phyloP scores from a whole-genome alignment of 1,140 invertebrate species.

The Drosophila orosa region DNA sequence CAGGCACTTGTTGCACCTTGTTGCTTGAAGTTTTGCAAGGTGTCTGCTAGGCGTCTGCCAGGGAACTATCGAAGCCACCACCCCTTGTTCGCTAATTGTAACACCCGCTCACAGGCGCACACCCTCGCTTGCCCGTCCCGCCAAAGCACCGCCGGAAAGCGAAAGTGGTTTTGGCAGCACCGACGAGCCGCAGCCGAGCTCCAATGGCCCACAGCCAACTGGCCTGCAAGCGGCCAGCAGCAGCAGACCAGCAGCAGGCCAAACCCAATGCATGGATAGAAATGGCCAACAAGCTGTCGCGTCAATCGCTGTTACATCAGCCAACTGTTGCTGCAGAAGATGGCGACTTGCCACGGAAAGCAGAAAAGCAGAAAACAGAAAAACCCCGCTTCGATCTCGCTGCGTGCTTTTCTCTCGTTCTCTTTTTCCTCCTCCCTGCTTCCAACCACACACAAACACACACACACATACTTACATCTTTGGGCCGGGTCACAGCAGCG shows the following conservation, averaged over 20 bases:
- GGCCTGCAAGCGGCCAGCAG: slow-evolving; percentile 24
- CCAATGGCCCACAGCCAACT: slow-evolving; percentile 49
- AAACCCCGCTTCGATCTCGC: slow-evolving; percentile 36
- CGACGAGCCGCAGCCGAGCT: slow-evolving; percentile 18
- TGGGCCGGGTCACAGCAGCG: slow-evolving; percentile 1
- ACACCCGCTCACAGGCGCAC: slow-evolving; percentile 3
- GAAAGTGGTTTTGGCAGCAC: slow-evolving; percentile 72
- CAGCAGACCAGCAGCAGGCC: slow-evolving; percentile 48
- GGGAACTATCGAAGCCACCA: slow-evolving; percentile 2
- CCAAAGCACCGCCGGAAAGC: slow-evolving; percentile 60
- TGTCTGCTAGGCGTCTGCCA: slow-evolving; percentile 32
- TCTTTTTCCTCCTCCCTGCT: slow-evolving; percentile 19
- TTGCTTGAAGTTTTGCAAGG: slow-evolving; percentile 50
- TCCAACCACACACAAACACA: background rate
- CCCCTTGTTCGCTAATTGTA: slow-evolving; percentile 11
- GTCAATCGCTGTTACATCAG: slow-evolving; percentile 65
- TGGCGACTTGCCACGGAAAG: slow-evolving; percentile 62
- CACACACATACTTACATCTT: background rate
- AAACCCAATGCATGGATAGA: slow-evolving; percentile 54
- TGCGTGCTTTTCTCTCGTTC: slow-evolving; percentile 32
- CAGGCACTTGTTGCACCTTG: slow-evolving; percentile 59
- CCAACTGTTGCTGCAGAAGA: slow-evolving; percentile 68
- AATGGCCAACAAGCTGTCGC: slow-evolving; percentile 50
- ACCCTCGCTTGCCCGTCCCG: slow-evolving; percentile 9
- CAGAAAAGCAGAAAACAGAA: slow-evolving; percentile 22